phyloP scores from a whole-genome alignment of 2,888 invertebrate genomes.

The Noctua janthina region DNA sequence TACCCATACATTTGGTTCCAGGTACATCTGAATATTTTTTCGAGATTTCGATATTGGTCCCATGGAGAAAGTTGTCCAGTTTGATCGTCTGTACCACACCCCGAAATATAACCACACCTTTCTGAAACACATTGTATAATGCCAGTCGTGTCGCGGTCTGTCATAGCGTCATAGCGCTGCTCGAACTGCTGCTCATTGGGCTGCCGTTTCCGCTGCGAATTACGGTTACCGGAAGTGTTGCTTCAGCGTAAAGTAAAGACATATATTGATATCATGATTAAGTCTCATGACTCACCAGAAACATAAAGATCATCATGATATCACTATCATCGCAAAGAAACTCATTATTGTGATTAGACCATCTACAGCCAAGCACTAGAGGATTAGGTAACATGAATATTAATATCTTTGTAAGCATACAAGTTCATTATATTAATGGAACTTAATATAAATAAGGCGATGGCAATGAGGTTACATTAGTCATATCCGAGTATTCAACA shows the following conservation, averaged over 20 bases:
- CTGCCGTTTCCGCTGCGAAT: neutral
- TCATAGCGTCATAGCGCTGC: neutral
- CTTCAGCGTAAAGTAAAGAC: neutral
- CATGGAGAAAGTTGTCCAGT: neutral
- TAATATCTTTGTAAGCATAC: slow-evolving; percentile 18
- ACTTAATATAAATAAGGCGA: slow-evolving; percentile 33
- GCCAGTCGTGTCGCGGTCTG: neutral
- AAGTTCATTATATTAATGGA: slow-evolving; percentile 41
- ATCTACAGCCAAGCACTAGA: neutral
- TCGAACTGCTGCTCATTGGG: neutral
- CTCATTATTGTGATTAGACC: slow-evolving; percentile 11
- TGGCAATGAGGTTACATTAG: slow-evolving; percentile 29
- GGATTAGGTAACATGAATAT: slow-evolving; percentile 25
- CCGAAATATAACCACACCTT: neutral
- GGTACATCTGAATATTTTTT: neutral
- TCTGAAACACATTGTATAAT: neutral
- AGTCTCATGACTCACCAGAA: neutral
- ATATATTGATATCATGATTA: neutral
- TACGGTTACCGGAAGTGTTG: neutral
- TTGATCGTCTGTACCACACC: neutral
- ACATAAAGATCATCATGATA: neutral
- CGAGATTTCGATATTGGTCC: neutral
- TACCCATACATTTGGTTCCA: neutral
- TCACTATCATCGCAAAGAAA: slow-evolving; percentile 13
- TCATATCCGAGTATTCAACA: slow-evolving; percentile 29